Base-by-base conservation (phyloP, 2,113 vertebrate genomes). In the Spermophilus dauricus region DNA sequence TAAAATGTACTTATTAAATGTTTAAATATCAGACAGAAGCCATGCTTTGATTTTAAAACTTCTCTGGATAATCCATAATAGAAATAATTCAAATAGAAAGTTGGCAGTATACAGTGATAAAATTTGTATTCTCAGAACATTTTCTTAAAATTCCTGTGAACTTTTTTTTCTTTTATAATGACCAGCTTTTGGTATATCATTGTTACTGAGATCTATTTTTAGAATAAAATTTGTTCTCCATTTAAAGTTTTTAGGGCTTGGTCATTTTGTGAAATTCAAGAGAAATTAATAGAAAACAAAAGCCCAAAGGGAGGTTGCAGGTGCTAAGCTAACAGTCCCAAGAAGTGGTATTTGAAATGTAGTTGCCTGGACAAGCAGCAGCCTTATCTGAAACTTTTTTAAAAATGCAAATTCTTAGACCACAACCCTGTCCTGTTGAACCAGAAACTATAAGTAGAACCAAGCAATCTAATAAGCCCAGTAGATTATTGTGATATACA, bases 151-250 rank as follows among this genome's bases (percentile, higher is more conserved):
- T 37, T 96, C 37, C 53, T 89, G 24, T 61, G 94, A 45, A 97
- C 67, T 78, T 80, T 92, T 88, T 88, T 94, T 94, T 94, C 90
- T 97, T 75, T 86, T 97, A 58, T 87, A 89, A 86, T 78, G 73
- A 88, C 48, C n/a, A 96, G 89, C 95, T 98, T 98, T 91, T 96
- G 97, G 95, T 89, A 95, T 97, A 69, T 89, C 91, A 86, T 95
- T 96, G 0, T 96, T 98, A 97, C 91, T 97, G 93, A 93, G 96
- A 94, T 97, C 89, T 98, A 96, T 98, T 93, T 98, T 98, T 96
- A 91, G 98, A 98, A 97, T 96, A 53, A 96, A 98, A 93, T 69
- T 86, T 98, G 95, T 73, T 70, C 96, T 93, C 18, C 96, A 2
- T 63, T 30, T 83, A 56, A 95, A 72, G 67, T 93, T 26, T 37